These are phyloP conservation scores for Acipenser ruthenus DNA, from an alignment of 2,797 vertebrate species.

Conservation along the genomic window DNA sequence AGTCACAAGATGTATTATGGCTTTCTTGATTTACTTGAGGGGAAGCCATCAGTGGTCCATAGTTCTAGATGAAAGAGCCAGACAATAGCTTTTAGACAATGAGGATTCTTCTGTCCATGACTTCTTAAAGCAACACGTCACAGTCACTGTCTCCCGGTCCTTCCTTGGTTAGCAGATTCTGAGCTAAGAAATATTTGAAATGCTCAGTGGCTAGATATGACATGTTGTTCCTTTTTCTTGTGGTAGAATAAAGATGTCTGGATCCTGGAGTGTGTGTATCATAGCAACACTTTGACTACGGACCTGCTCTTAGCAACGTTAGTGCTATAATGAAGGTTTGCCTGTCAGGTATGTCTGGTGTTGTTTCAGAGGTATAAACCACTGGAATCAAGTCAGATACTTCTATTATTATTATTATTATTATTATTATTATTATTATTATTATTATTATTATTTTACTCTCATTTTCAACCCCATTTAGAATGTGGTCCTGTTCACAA, in stretches of 20 bases:
- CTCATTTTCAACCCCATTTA: not conserved
- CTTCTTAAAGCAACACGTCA: conserved; percentile 9
- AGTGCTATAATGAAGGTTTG: not conserved
- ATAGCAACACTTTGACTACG: conserved; percentile 6
- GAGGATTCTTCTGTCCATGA: conserved; percentile 3
- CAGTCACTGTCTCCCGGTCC: not conserved
- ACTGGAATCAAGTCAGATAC: not conserved
- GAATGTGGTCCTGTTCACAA: too few species aligned
- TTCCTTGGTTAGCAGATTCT: not conserved
- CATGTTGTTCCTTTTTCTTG: conserved; percentile 7
- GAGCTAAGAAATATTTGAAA: conserved; percentile 17
- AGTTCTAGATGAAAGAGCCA: not conserved
- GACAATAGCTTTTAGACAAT: not conserved
- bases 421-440: not conserved
- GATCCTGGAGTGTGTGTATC: conserved; percentile 5
- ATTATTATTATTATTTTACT: not conserved
- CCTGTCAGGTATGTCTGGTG: not conserved
- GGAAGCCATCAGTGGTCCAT: too few species aligned
- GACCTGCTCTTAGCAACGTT: not conserved
- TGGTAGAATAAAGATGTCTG: conserved; percentile 2
- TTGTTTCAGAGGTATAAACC: not conserved
- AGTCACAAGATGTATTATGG: too few species aligned
- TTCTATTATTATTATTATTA: not conserved
- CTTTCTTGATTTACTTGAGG: too few species aligned
- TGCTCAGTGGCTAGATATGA: conserved; percentile 14